Conservation (phyloP, 2,113 vertebrate species). For the Cyprinodon brontotheroides region DNA sequence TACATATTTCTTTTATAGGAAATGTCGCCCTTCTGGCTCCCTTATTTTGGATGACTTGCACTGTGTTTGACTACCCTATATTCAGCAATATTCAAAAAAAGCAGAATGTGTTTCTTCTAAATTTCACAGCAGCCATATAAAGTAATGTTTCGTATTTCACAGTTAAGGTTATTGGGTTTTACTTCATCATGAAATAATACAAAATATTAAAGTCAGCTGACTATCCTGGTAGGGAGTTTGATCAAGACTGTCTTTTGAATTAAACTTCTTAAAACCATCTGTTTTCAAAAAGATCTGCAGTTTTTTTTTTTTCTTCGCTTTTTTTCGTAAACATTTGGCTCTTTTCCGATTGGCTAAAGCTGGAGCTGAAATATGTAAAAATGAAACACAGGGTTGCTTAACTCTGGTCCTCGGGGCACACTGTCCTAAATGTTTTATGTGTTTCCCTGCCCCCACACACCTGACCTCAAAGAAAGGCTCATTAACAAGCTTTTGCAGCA, state of each 20-base stretch:
- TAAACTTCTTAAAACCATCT: not conserved
- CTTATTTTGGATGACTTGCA: too few relatives aligned
- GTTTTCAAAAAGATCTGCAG: not conserved
- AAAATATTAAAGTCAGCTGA: constrained; percentile 8
- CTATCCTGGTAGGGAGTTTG: constrained; percentile 1
- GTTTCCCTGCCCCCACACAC: too few relatives aligned
- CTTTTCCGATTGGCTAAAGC: not conserved
- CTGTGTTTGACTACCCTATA: constrained; percentile 7
- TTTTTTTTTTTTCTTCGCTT: not conserved
- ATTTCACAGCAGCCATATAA: not conserved
- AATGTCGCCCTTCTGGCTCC: constrained; percentile 2
- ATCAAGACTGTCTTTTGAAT: not conserved
- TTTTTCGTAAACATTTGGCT: not conserved
- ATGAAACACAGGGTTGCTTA: too few relatives aligned
- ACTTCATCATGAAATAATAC: constrained; percentile 3
- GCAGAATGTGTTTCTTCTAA: constrained; percentile 10
- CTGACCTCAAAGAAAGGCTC: too few relatives aligned
- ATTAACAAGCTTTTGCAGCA: too few relatives aligned
- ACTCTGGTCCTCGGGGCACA: too few relatives aligned
- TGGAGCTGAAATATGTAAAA: not conserved
- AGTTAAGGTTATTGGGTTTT: not conserved
- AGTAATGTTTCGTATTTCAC: not conserved
- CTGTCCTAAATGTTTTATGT: too few relatives aligned
- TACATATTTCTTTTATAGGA: not conserved
- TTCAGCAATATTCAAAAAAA: constrained; percentile 25